Evolutionary conservation across 2,113 vertebrate genomes (phyloP).

Genomic region (Podarcis raffonei): DNA sequence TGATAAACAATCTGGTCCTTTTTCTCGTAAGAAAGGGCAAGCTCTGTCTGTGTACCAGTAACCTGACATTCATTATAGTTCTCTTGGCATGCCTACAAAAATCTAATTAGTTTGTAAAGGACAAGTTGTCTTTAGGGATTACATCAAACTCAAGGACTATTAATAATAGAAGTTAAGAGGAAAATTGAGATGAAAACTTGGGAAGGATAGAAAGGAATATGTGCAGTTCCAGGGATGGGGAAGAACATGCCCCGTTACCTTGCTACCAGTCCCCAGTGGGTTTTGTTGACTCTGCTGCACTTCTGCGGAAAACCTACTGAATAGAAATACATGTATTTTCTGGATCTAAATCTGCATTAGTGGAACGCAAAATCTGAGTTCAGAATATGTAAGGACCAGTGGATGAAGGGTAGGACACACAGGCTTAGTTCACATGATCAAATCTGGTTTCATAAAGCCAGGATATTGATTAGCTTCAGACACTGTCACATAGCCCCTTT

Average conservation of each 20-base stretch:
- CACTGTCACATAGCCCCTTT: no score
- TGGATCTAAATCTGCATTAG: neutral
- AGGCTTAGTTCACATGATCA: no score
- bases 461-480: no score
- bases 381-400: neutral
- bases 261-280: no score
- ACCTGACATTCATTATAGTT: constrained; percentile 68
- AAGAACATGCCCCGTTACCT: no score
- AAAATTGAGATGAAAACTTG: constrained; percentile 36
- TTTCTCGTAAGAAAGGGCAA: constrained; percentile 55
- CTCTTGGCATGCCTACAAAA: constrained; percentile 72
- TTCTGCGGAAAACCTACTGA: no score
- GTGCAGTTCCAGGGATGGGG: neutral
- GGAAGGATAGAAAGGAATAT: neutral
- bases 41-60: constrained; percentile 45
- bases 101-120: constrained; percentile 75
- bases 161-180: constrained; percentile 53
- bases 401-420: neutral
- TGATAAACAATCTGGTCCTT: constrained; percentile 32
- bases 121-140: constrained; percentile 75
- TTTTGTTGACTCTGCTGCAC: no score
- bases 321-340: no score
- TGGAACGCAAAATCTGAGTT: neutral
- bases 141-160: constrained; percentile 58
- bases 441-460: no score